A percentile compares a stretch with the other conserved stretches of the same genome.
phyloP scores from a whole-genome alignment of 2,797 vertebrate species.

The Alcedo quadribrachys region DNA sequence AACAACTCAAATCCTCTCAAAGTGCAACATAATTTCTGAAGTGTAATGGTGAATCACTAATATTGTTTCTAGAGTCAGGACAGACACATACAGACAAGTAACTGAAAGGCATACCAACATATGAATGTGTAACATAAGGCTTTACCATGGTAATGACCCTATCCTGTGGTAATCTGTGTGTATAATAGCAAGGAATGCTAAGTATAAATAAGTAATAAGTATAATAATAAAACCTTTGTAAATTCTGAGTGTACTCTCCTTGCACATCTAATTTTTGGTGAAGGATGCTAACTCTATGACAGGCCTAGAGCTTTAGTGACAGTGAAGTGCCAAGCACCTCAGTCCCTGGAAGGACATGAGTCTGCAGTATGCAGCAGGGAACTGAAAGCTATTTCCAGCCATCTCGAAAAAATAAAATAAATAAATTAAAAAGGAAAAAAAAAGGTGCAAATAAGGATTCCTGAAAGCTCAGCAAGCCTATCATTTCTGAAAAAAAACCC shows the following conservation, averaged over 20 bases:
- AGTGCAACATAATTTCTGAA: not conserved
- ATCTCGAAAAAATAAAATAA: not conserved
- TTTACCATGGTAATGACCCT: not conserved
- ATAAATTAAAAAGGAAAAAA: too few relatives aligned
- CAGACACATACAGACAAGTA: not conserved
- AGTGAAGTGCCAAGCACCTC: not conserved
- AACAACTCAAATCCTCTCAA: not conserved
- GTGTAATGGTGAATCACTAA: not conserved
- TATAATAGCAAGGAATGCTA: too few relatives aligned
- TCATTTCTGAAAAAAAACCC: too few relatives aligned
- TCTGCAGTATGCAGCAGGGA: not conserved
- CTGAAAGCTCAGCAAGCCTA: too few relatives aligned
- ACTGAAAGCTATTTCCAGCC: not conserved
- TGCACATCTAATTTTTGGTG: not conserved
- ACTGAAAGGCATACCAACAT: not conserved
- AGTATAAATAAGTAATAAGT: too few relatives aligned
- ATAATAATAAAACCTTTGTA: not conserved
- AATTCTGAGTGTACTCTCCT: not conserved
- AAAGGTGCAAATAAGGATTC: too few relatives aligned
- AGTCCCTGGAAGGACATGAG: accelerated
- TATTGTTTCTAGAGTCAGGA: not conserved
- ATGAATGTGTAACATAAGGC: not conserved
- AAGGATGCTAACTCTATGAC: not conserved
- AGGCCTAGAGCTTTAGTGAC: not conserved
- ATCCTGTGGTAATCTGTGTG: not conserved